Conservation (phyloP, 2,113 vertebrate species). For the Perca fluviatilis region DNA sequence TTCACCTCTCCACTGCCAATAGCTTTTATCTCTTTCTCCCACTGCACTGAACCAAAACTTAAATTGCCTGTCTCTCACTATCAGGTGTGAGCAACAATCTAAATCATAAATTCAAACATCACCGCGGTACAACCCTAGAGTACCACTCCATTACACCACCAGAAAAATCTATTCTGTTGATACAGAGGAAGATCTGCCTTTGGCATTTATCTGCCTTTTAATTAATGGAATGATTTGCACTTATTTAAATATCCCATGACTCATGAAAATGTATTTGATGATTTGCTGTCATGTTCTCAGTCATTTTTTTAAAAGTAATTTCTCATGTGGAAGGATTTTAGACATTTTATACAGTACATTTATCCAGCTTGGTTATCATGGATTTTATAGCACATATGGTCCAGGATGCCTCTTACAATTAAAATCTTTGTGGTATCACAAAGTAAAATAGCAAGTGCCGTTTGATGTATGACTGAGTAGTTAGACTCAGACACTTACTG, state of each 20-base stretch:
- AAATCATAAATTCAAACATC: slow-evolving; percentile 50
- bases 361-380: not conserved
- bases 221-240: slow-evolving; percentile 22
- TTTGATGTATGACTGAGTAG: slow-evolving; percentile 3
- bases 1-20: slow-evolving; percentile 40
- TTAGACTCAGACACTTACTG: not conserved
- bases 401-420: not conserved
- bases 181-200: slow-evolving; percentile 36
- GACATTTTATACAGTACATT: not conserved
- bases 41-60: slow-evolving; percentile 34
- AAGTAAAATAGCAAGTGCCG: slow-evolving; percentile 12
- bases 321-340: slow-evolving; percentile 12
- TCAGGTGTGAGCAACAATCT: slow-evolving; percentile 53
- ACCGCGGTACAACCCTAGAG: slow-evolving; percentile 2
- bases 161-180: slow-evolving; percentile 37
- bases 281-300: not conserved
- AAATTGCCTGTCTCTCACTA: slow-evolving; percentile 59
- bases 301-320: not conserved
- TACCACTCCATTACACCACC: slow-evolving; percentile 25
- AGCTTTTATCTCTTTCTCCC: slow-evolving; percentile 63
- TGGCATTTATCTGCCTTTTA: slow-evolving; percentile 29
- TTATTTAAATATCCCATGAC: slow-evolving; percentile 1
- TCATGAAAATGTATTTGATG: slow-evolving; percentile 24
- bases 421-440: not conserved
- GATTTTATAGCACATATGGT: slow-evolving; percentile 10